Percentiles rank a stretch among this genome's conserved stretches.
Evolutionary conservation across 2,888 invertebrate genomes (phyloP).

Genomic region (Plagodis pulveraria): DNA sequence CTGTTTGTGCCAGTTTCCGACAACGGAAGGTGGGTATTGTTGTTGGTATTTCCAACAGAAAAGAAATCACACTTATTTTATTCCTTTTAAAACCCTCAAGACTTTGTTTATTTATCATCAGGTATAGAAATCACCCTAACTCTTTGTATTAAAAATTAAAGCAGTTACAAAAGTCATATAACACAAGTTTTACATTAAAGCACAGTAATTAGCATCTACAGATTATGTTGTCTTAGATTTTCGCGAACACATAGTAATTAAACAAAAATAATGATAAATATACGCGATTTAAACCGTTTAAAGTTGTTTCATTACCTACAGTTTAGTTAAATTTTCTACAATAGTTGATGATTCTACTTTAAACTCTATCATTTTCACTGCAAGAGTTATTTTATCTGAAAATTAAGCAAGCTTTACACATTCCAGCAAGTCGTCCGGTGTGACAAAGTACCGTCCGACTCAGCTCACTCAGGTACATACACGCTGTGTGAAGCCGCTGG

Average conservation of each 20-base stretch:
- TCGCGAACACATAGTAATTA: too few relatives aligned
- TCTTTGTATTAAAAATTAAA: constrained; percentile 1
- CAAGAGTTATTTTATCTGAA: constrained; percentile 8
- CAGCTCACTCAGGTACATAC: too few relatives aligned
- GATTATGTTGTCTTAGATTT: too few relatives aligned
- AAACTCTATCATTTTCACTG: background rate
- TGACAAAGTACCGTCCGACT: constrained; percentile 4
- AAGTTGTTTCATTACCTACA: too few relatives aligned
- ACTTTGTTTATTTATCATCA: background rate
- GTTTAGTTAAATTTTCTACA: background rate
- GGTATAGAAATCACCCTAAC: background rate
- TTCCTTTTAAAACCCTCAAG: background rate
- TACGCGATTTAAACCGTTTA: too few relatives aligned
- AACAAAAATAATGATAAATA: too few relatives aligned
- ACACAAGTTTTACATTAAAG: constrained; percentile 3
- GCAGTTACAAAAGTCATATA: constrained; percentile 5
- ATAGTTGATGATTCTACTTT: background rate
- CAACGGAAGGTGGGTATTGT: background rate
- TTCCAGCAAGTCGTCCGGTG: constrained; percentile 16
- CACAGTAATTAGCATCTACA: constrained; percentile 1
- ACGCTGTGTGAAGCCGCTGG: too few relatives aligned
- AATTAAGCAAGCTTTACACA: constrained; percentile 2
- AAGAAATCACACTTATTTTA: background rate
- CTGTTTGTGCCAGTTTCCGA: constrained; percentile 17
- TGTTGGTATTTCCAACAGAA: too few relatives aligned